Evolutionary conservation across 2,113 vertebrate species (phyloP).

Genomic region (Dasypus novemcinctus): DNA sequence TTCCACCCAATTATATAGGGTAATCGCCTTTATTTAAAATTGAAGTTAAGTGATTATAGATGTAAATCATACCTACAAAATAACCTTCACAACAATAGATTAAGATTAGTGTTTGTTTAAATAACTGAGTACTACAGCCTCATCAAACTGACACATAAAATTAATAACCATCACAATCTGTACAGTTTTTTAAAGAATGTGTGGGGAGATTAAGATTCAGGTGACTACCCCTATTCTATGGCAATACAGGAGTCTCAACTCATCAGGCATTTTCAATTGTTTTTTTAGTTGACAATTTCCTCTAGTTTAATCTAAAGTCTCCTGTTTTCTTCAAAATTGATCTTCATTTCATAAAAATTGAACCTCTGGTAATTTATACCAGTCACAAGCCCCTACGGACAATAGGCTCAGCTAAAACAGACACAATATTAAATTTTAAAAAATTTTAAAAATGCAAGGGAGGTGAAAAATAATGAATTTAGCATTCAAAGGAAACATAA

Average conservation of each 20-base stretch:
- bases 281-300: neutral
- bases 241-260: neutral
- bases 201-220: neutral
- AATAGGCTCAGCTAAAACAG: neutral
- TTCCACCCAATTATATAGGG: no score
- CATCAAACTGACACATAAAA: no score
- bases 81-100: no score
- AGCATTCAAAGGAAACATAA: neutral
- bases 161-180: neutral
- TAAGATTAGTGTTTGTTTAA: no score
- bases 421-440: slow-evolving; percentile 8
- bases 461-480: neutral
- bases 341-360: slow-evolving; percentile 10
- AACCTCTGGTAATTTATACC: neutral
- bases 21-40: no score
- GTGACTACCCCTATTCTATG: neutral
- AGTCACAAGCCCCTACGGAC: neutral
- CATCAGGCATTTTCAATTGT: neutral
- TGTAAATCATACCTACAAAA: no score
- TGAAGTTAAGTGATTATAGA: no score
- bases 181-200: neutral
- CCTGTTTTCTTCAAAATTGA: neutral
- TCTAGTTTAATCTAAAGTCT: neutral
- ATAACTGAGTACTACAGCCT: no score
- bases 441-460: neutral